Evolutionary conservation across 2,888 invertebrate genomes (phyloP).

Genomic region (Temnothorax rugatulus): DNA sequence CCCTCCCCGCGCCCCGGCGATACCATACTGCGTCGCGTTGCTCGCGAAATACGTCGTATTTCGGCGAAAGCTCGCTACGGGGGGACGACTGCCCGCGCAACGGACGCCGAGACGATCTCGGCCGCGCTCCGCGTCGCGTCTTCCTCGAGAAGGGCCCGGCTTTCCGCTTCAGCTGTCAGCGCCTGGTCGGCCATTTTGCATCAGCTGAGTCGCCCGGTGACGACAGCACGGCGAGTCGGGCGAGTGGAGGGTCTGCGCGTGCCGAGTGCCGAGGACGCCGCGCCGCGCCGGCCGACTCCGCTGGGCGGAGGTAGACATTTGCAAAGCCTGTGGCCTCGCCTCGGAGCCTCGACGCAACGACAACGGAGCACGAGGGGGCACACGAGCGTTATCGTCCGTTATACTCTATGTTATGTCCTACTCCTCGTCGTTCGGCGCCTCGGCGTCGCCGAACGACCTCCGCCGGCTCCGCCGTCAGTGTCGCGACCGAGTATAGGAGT

Average conservation of each 20-base stretch:
- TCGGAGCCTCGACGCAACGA: background rate
- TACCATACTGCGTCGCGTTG: slow-evolving; percentile 66
- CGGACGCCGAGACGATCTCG: background rate
- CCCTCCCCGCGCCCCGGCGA: background rate
- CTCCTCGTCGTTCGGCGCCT: background rate
- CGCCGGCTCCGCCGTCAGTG: background rate
- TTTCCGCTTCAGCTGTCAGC: slow-evolving; percentile 74
- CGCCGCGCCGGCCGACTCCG: background rate
- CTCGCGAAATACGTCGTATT: slow-evolving; percentile 63
- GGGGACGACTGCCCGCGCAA: background rate
- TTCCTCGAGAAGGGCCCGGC: slow-evolving; percentile 58
- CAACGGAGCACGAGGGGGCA: too few relatives aligned
- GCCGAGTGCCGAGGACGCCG: background rate
- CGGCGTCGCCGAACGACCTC: background rate
- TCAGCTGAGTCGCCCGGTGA: slow-evolving; percentile 77
- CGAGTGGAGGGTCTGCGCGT: slow-evolving; percentile 71
- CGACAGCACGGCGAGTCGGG: slow-evolving; percentile 63
- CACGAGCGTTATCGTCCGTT: background rate
- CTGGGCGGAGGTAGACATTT: background rate
- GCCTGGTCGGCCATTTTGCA: slow-evolving; percentile 73
- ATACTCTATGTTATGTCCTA: too few relatives aligned
- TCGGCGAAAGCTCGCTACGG: background rate
- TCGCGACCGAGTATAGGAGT: background rate
- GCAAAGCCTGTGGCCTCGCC: background rate
- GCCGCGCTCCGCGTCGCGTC: slow-evolving; percentile 28